Evolutionary conservation across 1,140 invertebrate species (phyloP).

Genomic region (Penaeus chinensis): DNA sequence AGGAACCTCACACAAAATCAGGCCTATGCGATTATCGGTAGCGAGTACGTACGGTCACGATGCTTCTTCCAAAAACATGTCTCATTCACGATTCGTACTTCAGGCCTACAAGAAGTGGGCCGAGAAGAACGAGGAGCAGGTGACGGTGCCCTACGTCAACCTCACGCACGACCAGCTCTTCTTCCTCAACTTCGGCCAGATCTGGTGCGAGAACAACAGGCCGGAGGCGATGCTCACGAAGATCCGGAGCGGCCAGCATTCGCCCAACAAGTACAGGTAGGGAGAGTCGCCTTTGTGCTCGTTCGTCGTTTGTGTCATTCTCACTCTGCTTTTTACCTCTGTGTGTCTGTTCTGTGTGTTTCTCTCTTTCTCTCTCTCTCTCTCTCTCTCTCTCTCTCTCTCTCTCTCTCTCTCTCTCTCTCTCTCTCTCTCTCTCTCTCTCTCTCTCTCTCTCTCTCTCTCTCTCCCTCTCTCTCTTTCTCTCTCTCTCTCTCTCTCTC

Average conservation of each 20-base stretch:
- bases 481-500: no score
- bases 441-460: no score
- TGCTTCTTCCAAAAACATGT: no score
- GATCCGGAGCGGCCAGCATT: constrained; percentile 69
- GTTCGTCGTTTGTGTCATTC: neutral
- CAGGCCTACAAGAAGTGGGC: constrained; percentile 63
- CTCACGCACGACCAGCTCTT: constrained; percentile 71
- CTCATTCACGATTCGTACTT: neutral
- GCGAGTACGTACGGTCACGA: no score
- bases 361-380: no score
- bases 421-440: no score
- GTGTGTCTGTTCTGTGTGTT: neutral
- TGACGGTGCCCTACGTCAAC: constrained; percentile 67
- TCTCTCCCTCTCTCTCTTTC: no score
- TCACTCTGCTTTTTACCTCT: neutral
- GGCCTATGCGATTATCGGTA: no score
- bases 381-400: no score
- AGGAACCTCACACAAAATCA: no score
- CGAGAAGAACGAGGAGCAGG: constrained; percentile 59
- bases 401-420: no score
- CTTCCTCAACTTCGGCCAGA: constrained; percentile 70
- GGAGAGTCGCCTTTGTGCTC: neutral
- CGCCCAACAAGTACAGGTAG: constrained; percentile 71
- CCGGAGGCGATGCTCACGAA: constrained; percentile 69
- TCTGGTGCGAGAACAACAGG: constrained; percentile 71